Base-by-base conservation (phyloP, 2,888 invertebrate genomes). In the Andrena flavipes region DNA sequence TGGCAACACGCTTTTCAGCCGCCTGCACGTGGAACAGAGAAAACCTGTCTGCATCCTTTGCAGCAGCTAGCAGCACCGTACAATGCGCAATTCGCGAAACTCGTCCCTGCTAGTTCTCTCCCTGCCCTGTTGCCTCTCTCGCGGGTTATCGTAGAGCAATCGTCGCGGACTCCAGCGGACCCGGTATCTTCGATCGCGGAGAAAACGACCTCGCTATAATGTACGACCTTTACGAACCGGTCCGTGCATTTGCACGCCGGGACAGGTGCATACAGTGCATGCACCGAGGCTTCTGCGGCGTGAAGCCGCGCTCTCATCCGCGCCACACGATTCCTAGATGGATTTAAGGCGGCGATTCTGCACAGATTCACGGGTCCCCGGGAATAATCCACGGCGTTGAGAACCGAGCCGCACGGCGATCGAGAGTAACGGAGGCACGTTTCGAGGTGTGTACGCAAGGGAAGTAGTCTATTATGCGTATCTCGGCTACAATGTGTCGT, bases 211-310 rank as follows among this genome's bases (percentile, higher is more conserved):
- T 87, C 88, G 87, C 79, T 84, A 84, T 87, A 82, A 87, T 76
- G 87, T 76, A 68, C 87, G 89, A 87, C 87, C 89, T 87, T 87
- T 87, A 75, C 89, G 89, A 87, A 88, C 87, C 89, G 89, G 89
- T 88, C 87, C 76, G 72, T 64, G 62, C 73, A 80, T 87, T 87
- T 84, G 79, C 85, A 87, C 79, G 85, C 72, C 60, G 75, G 81
- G 72, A 82, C 87, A 88, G 87, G 87, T 87, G 87, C 68, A 88
- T 62, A 76, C 84, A 79, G 63, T 62, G 64, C 68, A 42, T 35
- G 68, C 6, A 30, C 10, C 59, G 26, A 48, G 26, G 71, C 59
- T 69, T 49, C 48, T 68, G 29, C 64, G 51, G 26, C 33, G 54
- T 16, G 23, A 20, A 62, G 35, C 49, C 56, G 23, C n/a, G n/a